Base-by-base conservation (phyloP, 2,113 vertebrate genomes). In the Gobius niger region DNA sequence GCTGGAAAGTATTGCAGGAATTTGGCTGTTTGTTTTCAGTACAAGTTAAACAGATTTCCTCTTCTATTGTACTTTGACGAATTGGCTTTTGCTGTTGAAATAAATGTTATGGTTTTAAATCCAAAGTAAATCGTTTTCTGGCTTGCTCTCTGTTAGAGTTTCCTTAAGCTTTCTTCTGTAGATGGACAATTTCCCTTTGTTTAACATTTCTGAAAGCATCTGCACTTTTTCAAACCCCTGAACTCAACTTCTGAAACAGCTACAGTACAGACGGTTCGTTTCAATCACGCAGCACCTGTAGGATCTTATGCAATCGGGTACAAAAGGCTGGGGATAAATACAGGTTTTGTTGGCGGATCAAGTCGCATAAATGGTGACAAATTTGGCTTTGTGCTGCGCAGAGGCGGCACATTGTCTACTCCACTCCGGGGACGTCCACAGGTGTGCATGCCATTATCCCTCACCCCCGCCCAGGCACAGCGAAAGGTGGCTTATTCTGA, bases 261-360 rank as follows among this genome's bases (percentile, higher is more conserved):
- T 41, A 14, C 56, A 42, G 34, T 14, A 13, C 2, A 49, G 14
- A 49, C 10, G 47, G 11, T 59, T 41, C 9, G 13, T 9, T 19
- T 24, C 44, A 80, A 52, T 57, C 44, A 19, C 34, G 56, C 50
- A 50, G 69, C 75, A 81, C 72, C 65, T 76, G 50, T 53, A 62
- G 72, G 51, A 47, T 70, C 50, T 15, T 9, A 60, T 46, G 19
- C 15, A 66, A 77, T 57, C 6, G 5, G 62, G 3, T 44, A 54
- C 49, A 64, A 67, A 47, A 65, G 47, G 49, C 9, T 7, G 49
- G 64, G 42, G 57, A 61, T 76, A 78, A 77, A 66, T 63, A 44
- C 18, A 59, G 46, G 11, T 13, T 68, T 65, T 62, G 63, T 69
- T 47, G 62, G 24, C 53, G 65, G 47, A 50, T 52, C 70, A 9